Percentiles rank a stretch among this genome's conserved stretches.
Evolutionary conservation across 2,888 invertebrate genomes (phyloP).

Genomic region (Cephus nigrinus): DNA sequence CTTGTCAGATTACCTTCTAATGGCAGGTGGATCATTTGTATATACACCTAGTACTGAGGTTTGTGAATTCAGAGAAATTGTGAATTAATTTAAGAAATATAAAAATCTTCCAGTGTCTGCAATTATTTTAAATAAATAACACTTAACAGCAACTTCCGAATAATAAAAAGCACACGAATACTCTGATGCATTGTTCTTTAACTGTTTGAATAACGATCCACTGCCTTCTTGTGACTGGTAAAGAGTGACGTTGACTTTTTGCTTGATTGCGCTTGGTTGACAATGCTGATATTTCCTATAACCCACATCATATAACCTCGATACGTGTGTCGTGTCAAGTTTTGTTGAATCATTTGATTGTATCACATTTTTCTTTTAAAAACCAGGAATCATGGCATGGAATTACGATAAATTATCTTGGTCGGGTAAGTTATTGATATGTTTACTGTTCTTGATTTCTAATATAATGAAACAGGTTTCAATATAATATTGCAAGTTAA

Average conservation of each 20-base stretch:
- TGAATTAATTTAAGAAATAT: background rate
- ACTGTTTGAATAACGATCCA: conserved; percentile 5
- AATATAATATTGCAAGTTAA: background rate
- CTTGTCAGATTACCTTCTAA: background rate
- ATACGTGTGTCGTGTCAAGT: conserved; percentile 27
- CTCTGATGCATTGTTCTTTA: background rate
- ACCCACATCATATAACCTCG: conserved; percentile 17
- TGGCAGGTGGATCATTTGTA: background rate
- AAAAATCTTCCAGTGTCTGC: background rate
- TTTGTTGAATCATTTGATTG: conserved; percentile 40
- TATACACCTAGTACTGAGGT: background rate
- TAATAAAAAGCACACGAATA: background rate
- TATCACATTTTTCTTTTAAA: background rate
- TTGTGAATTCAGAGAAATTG: background rate
- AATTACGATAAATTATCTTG: conserved; percentile 71
- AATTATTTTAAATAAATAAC: background rate
- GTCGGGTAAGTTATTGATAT: conserved; percentile 65
- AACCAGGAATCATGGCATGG: conserved; percentile 62
- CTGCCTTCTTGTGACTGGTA: background rate
- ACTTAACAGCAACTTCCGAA: background rate
- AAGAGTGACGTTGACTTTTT: conserved; percentile 4
- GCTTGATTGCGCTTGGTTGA: conserved; percentile 16
- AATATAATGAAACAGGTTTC: background rate
- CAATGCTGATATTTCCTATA: conserved; percentile 15
- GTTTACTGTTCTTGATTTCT: background rate